Base-by-base conservation (phyloP, 2,797 vertebrate species). In the Gobio occitaniae region DNA sequence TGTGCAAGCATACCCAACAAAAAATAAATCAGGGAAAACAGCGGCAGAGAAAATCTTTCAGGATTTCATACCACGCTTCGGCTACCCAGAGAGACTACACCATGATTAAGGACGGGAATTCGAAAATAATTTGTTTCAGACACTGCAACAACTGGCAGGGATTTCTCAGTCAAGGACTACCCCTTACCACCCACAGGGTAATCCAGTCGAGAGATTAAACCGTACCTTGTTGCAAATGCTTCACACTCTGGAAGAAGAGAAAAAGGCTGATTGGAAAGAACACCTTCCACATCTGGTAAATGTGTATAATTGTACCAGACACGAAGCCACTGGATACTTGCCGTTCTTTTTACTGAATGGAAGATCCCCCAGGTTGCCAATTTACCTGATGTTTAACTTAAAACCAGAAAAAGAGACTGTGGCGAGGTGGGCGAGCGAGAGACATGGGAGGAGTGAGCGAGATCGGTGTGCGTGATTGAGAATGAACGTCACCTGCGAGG, bases 341-440 rank as follows among this genome's bases (percentile, higher is more conserved):
- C 83, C 78, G 0, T 82, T 82, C 44, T 84, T 77, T 17, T 76
- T 87, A 61, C 65, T 82, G 25, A 84, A 76, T 54, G 61, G 83
- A 2, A 76, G 78, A 71, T 32, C 70, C 13, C 63, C 71, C 32
- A 21, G 61, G 6, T 69, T 84, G 13, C 83, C 83, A 10, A 48
- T 87, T 29, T 78, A 82, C 32, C 36, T 87, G 7, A 72, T 83
- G 2, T 79, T 85, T 36, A 12, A 41, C 7, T 25, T 29, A 15
- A n/a, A 50, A 17, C 17, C 25, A n/a, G 68, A 85, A 9, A 25
- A 13, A 17, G 36, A 79, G 25, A 38, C 56, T n/a, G n/a, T n/a
- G n/a, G n/a, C n/a, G n/a, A n/a, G n/a, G n/a, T n/a, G n/a, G n/a
- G n/a, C n/a, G n/a, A n/a, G n/a, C n/a, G n/a, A n/a, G n/a, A n/a